Evolutionary conservation across 2,113 vertebrate genomes (phyloP), one percentile per base, ranked within the genome.

Genomic region (Barnardius zonarius): DNA sequence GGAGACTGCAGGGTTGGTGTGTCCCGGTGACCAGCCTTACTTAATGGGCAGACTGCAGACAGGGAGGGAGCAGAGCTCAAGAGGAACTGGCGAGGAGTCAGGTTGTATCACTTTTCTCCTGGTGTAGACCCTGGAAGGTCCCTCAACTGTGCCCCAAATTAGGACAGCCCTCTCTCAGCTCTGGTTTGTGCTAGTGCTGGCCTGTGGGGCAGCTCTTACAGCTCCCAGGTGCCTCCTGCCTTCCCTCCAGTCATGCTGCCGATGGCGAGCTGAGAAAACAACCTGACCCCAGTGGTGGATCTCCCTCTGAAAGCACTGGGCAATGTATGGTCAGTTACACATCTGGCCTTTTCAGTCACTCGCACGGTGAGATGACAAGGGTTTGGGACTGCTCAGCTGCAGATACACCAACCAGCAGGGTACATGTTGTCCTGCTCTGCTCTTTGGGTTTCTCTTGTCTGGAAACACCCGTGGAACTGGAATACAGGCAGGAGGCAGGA

Each of bases 381-480:
- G 16, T 18, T 72, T 51, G 8, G 39, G 20, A 24, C 19, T 23
- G 4, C 73, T 88, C 31, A 46, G 59, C 37, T 77, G 68, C 31
- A 49, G 23, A 10, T 57, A 22, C 0, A 8, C 17, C 20, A 10
- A 4, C 35, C 1, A 3, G 25, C 37, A 54, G 2, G 0, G 46
- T 81, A 39, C 25, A 10, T 13, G 4, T 63, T 74, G 64, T 73
- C 19, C 23, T 54, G 49, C 48, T 74, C 37, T 52, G 3, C 14
- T 55, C 35, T 28, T 59, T 19, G 35, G 1, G 2, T 68, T 76
- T 87, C 5, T 92, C n/a, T 77, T 77, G 43, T 72, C 18, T 85
- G 44, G 52, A 74, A 63, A 18, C 35, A 39, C 7, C 39, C 27
- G 2, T 75, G 23, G 15, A 43, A 12, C 39, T 92, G 37, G 51